Percentiles rank a stretch among this genome's conserved stretches.
phyloP scores from a whole-genome alignment of 1,140 invertebrate species.

The Drosophila trapezifrons region DNA sequence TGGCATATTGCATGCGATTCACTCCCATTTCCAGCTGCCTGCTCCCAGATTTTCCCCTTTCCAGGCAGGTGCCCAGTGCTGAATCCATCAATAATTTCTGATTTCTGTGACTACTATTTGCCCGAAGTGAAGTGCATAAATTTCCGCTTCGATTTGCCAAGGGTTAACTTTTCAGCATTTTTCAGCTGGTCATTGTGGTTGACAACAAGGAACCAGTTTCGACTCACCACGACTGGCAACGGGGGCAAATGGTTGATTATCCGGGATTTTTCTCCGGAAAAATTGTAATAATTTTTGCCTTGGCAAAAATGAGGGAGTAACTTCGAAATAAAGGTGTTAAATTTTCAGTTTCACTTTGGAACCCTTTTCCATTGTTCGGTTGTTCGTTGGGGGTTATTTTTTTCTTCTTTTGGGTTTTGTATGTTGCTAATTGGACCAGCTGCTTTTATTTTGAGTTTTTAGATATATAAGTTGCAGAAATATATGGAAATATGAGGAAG shows the following conservation, averaged over 20 bases:
- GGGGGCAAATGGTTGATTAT: slow-evolving; percentile 34
- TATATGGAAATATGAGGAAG: neutral
- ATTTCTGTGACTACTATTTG: slow-evolving; percentile 35
- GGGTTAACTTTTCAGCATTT: slow-evolving; percentile 47
- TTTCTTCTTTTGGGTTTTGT: slow-evolving; percentile 17
- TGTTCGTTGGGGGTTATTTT: slow-evolving; percentile 21
- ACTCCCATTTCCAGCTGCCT: slow-evolving; percentile 44
- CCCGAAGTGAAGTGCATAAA: slow-evolving; percentile 68
- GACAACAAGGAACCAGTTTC: slow-evolving; percentile 29
- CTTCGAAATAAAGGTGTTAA: slow-evolving; percentile 53
- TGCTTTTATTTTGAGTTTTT: neutral
- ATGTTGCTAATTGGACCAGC: slow-evolving; percentile 40
- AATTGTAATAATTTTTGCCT: slow-evolving; percentile 51
- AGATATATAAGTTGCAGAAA: neutral
- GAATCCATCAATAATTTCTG: slow-evolving; percentile 63
- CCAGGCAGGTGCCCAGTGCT: slow-evolving; percentile 48
- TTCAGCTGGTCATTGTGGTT: slow-evolving; percentile 71
- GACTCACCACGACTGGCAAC: slow-evolving; percentile 2
- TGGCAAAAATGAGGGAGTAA: slow-evolving; percentile 25
- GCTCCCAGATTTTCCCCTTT: slow-evolving; percentile 36
- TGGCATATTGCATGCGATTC: slow-evolving; percentile 40
- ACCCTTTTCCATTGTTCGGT: slow-evolving; percentile 55
- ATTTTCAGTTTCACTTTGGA: slow-evolving; percentile 22
- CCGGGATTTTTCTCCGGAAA: slow-evolving; percentile 44
- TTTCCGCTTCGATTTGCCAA: slow-evolving; percentile 56